Evolutionary conservation across 2,113 vertebrate species (phyloP).

Genomic region (Chaetops frenatus): DNA sequence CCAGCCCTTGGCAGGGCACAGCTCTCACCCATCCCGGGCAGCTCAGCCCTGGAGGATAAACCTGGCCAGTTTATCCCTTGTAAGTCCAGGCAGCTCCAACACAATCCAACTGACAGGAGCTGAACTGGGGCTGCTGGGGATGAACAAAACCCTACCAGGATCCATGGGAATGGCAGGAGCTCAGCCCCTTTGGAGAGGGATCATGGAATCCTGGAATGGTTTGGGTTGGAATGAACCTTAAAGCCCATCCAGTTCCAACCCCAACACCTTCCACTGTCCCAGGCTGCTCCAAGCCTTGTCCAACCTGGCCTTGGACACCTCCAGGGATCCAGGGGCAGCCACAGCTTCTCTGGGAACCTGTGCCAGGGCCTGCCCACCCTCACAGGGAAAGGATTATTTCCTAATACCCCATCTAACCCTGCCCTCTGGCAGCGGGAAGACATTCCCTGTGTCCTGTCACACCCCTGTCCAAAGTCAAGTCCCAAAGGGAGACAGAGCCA

Average conservation of each 20-base stretch:
- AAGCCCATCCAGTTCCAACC: neutral
- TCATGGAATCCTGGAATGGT: neutral
- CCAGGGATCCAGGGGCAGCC: neutral
- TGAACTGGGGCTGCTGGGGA: neutral
- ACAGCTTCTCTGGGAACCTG: neutral
- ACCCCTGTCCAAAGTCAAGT: neutral
- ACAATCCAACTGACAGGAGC: neutral
- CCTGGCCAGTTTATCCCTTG: accelerated
- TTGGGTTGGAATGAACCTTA: no score
- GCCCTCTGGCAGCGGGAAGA: neutral
- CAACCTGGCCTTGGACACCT: neutral
- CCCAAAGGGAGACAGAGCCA: neutral
- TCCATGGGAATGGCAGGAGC: accelerated
- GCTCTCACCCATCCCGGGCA: accelerated
- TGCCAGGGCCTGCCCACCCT: neutral
- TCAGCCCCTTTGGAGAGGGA: neutral
- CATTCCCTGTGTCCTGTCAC: neutral
- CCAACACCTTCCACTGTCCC: neutral
- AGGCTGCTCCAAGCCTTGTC: accelerated
- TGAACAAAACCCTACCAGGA: neutral
- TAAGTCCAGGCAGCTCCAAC: no score
- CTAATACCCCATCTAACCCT: neutral
- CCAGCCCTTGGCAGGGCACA: accelerated
- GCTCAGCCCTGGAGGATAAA: no score
- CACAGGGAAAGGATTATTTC: neutral